Evolutionary conservation across 2,888 invertebrate species (phyloP).

Genomic region (Hartigia nigra): DNA sequence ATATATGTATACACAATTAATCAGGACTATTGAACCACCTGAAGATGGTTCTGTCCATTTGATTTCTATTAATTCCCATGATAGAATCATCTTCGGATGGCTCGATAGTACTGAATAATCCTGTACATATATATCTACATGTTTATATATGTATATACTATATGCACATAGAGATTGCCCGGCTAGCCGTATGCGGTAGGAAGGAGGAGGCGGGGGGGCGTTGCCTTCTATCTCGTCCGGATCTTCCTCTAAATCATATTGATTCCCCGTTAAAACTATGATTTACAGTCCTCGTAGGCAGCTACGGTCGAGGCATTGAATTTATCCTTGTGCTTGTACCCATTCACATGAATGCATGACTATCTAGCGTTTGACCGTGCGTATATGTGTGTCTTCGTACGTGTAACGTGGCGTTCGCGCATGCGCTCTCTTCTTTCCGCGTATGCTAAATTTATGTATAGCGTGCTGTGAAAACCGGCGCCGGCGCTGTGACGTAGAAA

Average conservation of each 20-base stretch:
- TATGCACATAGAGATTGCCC: not conserved
- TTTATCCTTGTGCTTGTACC: not conserved
- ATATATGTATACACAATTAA: no score
- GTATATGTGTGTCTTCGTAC: not conserved
- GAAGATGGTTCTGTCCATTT: no score
- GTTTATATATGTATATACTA: not conserved
- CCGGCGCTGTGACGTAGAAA: not conserved
- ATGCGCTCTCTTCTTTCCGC: not conserved
- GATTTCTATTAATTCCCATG: no score
- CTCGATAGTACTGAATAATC: no score
- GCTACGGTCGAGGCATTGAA: not conserved
- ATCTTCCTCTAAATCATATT: conserved; percentile 48
- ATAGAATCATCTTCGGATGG: no score
- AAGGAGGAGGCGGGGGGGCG: no score
- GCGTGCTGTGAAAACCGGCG: not conserved
- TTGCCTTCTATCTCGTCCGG: conserved; percentile 27
- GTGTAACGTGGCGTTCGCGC: not conserved
- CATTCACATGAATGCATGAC: not conserved
- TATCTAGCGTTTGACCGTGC: not conserved
- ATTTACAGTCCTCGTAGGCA: conserved; percentile 38
- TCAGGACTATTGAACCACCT: no score
- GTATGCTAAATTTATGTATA: conserved; percentile 4
- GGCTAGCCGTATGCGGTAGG: not conserved
- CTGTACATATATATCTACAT: no score
- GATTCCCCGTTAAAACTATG: conserved; percentile 54